phyloP scores from a whole-genome alignment of 2,797 vertebrate genomes.

The Acanthurus tractus region DNA sequence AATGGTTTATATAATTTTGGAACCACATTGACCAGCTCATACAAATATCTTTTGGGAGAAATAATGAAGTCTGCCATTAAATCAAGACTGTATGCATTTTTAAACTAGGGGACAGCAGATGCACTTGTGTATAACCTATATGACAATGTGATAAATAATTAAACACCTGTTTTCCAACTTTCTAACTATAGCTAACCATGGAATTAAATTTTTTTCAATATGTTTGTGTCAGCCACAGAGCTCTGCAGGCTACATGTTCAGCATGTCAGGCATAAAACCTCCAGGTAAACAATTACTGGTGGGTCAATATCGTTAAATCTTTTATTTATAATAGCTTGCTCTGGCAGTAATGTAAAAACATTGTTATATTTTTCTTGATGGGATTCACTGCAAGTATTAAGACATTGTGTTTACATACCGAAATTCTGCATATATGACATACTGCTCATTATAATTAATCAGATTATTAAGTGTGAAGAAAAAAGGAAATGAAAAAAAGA shows the following conservation, averaged over 20 bases:
- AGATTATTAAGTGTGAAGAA: not conserved
- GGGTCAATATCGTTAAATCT: not conserved
- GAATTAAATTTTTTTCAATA: not conserved
- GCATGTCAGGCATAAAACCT: not conserved
- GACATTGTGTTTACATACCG: not conserved
- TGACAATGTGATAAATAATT: not conserved
- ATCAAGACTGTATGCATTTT: not conserved
- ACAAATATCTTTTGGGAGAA: conserved; percentile 16
- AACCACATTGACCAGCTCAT: conserved; percentile 22
- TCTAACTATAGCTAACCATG: not conserved
- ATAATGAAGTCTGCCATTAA: not conserved
- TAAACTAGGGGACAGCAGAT: not conserved
- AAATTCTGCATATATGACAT: too few relatives aligned
- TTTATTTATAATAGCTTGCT: not conserved
- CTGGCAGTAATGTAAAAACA: not conserved
- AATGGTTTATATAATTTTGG: conserved; percentile 56
- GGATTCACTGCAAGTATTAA: not conserved
- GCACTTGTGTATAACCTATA: not conserved
- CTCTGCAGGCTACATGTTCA: not conserved
- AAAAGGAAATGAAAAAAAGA: not conserved
- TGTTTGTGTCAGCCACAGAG: not conserved
- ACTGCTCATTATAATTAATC: not conserved
- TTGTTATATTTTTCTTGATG: not conserved
- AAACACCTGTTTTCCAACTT: not conserved
- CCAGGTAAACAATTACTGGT: not conserved